Base-by-base conservation (phyloP, 2,113 vertebrate species). In the Semicossyphus pulcher region DNA sequence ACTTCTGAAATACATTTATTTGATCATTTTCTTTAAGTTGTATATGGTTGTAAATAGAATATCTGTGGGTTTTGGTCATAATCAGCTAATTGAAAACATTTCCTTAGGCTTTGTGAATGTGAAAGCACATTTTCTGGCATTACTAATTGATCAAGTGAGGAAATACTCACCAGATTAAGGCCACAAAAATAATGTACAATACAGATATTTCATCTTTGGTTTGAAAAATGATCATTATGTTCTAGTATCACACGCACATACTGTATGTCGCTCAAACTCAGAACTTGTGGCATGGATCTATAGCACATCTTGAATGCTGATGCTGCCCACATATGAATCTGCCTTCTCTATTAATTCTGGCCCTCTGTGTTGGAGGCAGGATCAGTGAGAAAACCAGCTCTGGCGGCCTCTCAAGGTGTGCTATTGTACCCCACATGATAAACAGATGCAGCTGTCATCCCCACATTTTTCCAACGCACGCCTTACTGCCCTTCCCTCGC, bases 361-460 rank as follows among this genome's bases (percentile, higher is more conserved):
- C 37, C 23, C 0, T 26, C 28, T 41, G 54, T 56, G 52, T 52
- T 29, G 25, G 42, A 73, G 70, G 57, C 51, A 49, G 61, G 28
- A 75, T 78, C 72, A 66, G 60, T 66, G 75, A 56, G 69, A 81
- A 77, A 62, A 54, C 53, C 54, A 67, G 62, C 31, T 26, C 53
- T 62, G 67, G 71, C 62, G 76, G 70, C 53, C 58, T 78, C 65
- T 86, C 76, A 86, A 74, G 70, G 81, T 88, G 78, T 37, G 69
- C 78, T 65, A 80, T 84, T 86, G 78, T 79, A 68, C 61, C 61
- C 74, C 26, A 62, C 52, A 78, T 75, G 75, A 81, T 80, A 81
- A 81, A 85, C 67, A 80, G 71, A 77, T 74, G 69, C 78, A 80
- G 72, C 72, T 79, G 73, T 77, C 83, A 77, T 76, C 70, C 53